Evolutionary conservation across 2,888 invertebrate genomes (phyloP), one percentile per base, ranked within the genome.

Genomic region (Cantharis flavilabris): DNA sequence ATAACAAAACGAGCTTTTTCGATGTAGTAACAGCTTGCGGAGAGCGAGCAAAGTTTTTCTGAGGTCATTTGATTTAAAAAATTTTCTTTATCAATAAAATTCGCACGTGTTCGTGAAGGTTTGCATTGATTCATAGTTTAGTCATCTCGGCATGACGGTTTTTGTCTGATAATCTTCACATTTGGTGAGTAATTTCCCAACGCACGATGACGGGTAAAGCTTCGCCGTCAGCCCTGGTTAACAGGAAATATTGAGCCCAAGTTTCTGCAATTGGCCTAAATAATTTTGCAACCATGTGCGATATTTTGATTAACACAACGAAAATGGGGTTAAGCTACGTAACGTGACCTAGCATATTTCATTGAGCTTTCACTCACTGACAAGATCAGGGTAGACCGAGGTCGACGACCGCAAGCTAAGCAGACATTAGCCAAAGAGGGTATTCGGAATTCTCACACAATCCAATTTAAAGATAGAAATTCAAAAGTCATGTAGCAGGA

Each of bases 271-370:
- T 49, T 49, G 49, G 49, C 49, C 49, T 49, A 49, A 49, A 49
- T 49, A 49, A 49, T 49, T 49, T 49, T n/a, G 49, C 5, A 49
- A n/a, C n/a, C 49, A n/a, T 49, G 49, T 49, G 49, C 49, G 49
- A 49, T 49, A 49, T 49, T 49, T 49, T 49, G 49, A 49, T 49
- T 7, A 49, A 49, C 49, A 49, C 18, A 13, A 75, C 71, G 10
- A 75, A 76, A 81, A 79, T 79, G 78, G 76, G 78, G 80, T 79
- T 80, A 80, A 78, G 78, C 72, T 67, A 76, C 73, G 78, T 78
- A 76, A 82, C 83, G 83, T 83, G 84, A 84, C 84, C 84, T 82
- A 83, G 83, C 83, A 83, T 83, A 83, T 83, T 83, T 81, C 84
- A 84, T 84, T 83, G 81, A 83, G 83, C 80, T 84, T 84, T 82